A percentile compares a stretch with the other conserved stretches of the same genome.
Evolutionary conservation across 2,113 vertebrate species (phyloP).

Genomic region (Daubentonia madagascariensis): DNA sequence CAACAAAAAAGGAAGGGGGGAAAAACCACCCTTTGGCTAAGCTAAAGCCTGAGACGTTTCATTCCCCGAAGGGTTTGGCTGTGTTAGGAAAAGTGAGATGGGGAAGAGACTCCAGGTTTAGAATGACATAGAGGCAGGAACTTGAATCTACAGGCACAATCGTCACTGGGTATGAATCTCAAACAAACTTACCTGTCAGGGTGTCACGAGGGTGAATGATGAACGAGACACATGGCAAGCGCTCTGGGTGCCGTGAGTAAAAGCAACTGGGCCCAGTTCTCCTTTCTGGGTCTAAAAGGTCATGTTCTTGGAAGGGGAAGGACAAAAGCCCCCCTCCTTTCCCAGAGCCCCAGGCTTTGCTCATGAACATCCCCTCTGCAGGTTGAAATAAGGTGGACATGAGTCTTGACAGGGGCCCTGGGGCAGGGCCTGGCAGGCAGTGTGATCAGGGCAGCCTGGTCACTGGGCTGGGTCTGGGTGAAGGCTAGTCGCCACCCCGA

Average conservation of each 20-base stretch:
- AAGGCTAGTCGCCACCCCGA: neutral
- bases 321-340: neutral
- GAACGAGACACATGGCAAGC: slow-evolving; percentile 70
- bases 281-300: slow-evolving; percentile 36
- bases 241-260: neutral
- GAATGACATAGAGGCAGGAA: slow-evolving; percentile 60
- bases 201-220: slow-evolving; percentile 64
- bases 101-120: slow-evolving; percentile 66
- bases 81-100: slow-evolving; percentile 67
- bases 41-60: slow-evolving; percentile 53
- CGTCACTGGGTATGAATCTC: slow-evolving; percentile 59
- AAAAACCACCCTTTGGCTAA: slow-evolving; percentile 56
- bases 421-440: neutral
- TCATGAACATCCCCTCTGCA: neutral
- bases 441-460: neutral
- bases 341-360: neutral
- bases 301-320: slow-evolving; percentile 21
- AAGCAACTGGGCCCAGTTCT: slow-evolving; percentile 21
- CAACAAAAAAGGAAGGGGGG: slow-evolving; percentile 30
- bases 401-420: neutral
- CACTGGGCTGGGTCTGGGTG: neutral
- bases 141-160: slow-evolving; percentile 46
- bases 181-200: slow-evolving; percentile 61
- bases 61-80: slow-evolving; percentile 68
- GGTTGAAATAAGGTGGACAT: neutral